A percentile compares a stretch with the other conserved stretches of the same genome.
These are phyloP conservation scores for Neomorphus geoffroyi DNA, from an alignment of 2,797 vertebrate genomes.

Conservation along the genomic window DNA sequence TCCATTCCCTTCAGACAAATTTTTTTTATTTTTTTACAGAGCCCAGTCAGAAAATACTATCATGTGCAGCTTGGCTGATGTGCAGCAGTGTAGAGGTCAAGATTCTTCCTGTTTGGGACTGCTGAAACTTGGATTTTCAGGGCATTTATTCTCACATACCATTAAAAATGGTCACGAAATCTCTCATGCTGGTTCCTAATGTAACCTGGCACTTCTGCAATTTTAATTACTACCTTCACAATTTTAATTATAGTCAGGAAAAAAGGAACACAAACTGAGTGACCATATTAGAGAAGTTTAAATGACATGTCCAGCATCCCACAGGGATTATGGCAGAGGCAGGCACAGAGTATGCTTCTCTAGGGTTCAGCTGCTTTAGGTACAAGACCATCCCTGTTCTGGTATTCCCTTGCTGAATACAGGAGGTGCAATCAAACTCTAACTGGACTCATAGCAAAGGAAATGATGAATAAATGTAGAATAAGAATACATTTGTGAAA, in stretches of 20 bases:
- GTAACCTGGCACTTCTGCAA: background rate
- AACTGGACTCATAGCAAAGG: fast-evolving
- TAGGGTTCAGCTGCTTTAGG: background rate
- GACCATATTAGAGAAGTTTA: background rate
- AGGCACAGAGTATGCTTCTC: background rate
- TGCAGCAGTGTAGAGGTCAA: background rate
- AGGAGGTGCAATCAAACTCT: background rate
- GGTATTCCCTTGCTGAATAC: background rate
- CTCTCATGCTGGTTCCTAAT: background rate
- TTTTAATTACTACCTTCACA: background rate
- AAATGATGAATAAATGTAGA: background rate
- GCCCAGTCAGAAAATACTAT: background rate
- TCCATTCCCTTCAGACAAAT: background rate
- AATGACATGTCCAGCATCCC: background rate
- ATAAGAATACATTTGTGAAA: background rate
- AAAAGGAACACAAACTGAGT: background rate
- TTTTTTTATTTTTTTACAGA: background rate
- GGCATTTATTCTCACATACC: background rate
- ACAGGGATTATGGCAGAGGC: background rate
- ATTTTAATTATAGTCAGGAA: background rate
- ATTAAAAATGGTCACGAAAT: background rate
- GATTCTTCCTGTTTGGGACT: background rate
- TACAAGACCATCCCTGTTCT: background rate
- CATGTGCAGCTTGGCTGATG: background rate
- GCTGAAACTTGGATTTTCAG: background rate